A percentile compares a stretch with the other conserved stretches of the same genome.
These are phyloP conservation scores for Miltochrista miniata DNA, from an alignment of 2,888 invertebrate genomes.

Conservation along the genomic window DNA sequence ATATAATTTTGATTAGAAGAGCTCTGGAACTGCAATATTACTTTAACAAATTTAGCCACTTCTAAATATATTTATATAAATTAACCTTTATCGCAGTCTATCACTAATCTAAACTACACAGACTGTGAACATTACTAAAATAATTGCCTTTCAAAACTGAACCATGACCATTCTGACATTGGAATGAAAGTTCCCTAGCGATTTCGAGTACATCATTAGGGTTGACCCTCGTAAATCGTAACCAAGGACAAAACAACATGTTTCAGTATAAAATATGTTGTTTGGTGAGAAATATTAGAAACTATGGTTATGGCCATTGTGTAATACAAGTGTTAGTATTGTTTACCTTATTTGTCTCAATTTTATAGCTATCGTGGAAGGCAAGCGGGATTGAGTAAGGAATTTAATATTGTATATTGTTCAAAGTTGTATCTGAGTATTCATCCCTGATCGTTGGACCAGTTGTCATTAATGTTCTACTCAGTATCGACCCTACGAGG, in stretches of 20 bases:
- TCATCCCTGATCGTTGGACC: constrained; percentile 1
- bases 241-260: constrained; percentile 51
- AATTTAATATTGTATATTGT: constrained; percentile 11
- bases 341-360: constrained; percentile 30
- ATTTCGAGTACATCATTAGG: constrained; percentile 9
- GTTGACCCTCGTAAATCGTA: constrained; percentile 50
- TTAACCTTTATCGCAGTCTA: constrained; percentile 22
- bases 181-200: constrained; percentile 13
- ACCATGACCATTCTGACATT: constrained; percentile 5
- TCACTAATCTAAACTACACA: constrained; percentile 23
- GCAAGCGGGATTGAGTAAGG: neutral
- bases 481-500: neutral
- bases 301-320: constrained; percentile 33
- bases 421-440: constrained; percentile 3
- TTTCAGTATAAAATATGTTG: constrained; percentile 45
- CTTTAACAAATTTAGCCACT: constrained; percentile 15
- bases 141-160: constrained; percentile 6
- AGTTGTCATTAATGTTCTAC: neutral
- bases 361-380: constrained; percentile 7
- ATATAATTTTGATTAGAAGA: too few relatives aligned
- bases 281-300: constrained; percentile 40
- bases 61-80: constrained; percentile 20
- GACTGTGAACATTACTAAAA: constrained; percentile 17
- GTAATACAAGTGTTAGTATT: constrained; percentile 30
- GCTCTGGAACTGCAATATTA: neutral